Conservation (phyloP, 2,797 vertebrate species). For the Channallabes apus region DNA sequence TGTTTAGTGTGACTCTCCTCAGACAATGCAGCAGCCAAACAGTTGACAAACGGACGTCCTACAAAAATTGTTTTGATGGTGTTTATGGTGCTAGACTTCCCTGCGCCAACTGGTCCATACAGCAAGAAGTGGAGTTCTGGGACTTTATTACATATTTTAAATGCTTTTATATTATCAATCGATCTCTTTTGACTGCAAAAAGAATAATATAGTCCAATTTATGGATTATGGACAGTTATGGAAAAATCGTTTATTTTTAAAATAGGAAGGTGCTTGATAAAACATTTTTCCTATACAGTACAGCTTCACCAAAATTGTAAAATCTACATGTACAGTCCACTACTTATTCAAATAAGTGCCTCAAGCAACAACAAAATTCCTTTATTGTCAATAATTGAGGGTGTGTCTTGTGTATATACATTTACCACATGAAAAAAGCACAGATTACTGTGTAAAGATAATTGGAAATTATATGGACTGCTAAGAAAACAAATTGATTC, state of each 20-base stretch:
- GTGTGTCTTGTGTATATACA: neutral
- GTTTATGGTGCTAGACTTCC: conserved; percentile 21
- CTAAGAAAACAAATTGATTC: no score
- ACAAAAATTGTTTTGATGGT: conserved; percentile 32
- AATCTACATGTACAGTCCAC: no score
- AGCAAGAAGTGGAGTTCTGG: conserved; percentile 13
- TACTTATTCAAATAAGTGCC: no score
- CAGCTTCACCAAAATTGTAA: neutral
- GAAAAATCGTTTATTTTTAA: neutral
- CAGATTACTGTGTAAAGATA: neutral
- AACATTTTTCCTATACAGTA: neutral
- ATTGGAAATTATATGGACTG: neutral
- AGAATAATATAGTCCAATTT: neutral
- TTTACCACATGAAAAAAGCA: neutral
- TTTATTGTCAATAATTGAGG: no score
- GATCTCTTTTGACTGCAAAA: neutral
- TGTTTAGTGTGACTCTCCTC: neutral
- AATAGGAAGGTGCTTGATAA: no score
- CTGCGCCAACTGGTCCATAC: conserved; percentile 6
- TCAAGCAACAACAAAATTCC: no score
- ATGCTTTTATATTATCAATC: neutral
- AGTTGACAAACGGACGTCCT: conserved; percentile 5
- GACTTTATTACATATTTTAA: conserved; percentile 4
- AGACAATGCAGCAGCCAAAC: conserved; percentile 2
- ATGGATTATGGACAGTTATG: neutral